Evolutionary conservation across 1,140 invertebrate genomes (phyloP), one percentile per base, ranked within the genome.

Genomic region (Drosophila arizonae): DNA sequence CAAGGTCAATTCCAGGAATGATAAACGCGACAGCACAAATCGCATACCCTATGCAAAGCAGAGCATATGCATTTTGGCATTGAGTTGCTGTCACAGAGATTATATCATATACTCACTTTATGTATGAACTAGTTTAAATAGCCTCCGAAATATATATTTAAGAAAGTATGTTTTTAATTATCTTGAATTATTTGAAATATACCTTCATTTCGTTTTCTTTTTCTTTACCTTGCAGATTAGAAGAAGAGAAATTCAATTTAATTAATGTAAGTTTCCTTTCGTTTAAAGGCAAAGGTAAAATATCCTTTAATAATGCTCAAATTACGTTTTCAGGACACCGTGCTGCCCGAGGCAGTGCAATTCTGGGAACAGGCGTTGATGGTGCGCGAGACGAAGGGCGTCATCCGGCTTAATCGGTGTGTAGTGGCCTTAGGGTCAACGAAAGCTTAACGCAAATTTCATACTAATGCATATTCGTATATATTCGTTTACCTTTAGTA

Each of bases 281-380:
- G 6, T 10, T 30, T 1, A 4, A 24, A 62, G 1, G 8, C 30
- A 30, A 58, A 61, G 26, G 6, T 6, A 41, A 46, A 61, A 10
- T 43, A 26, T 15, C 6, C 21, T 6, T 57, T 50, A 51, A 45
- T 54, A 68, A 21, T 41, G n/a, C 45, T 54, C 13, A 17, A 52
- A 56, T 56, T 64, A 41, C 51, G 24, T 15, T 55, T 17, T n/a
- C 93, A 98, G 97, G 96, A 97, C 81, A 97, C 96, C 43, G 96
- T 99, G 72, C 92, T 98, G 73, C 97, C 97, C 0, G 94, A 97
- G 92, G 98, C 98, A 45, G 96, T 98, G 2, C 94, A 95, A 71
- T 99, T 98, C 93, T 99, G 98, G 98, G 96, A 98, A 91, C 94
- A 95, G 91, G 97, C 97, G 0, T 92, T 99, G 33, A 96, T 95